Conservation (phyloP, 23 tunicate genomes). For the Diplosoma virens region DNA sequence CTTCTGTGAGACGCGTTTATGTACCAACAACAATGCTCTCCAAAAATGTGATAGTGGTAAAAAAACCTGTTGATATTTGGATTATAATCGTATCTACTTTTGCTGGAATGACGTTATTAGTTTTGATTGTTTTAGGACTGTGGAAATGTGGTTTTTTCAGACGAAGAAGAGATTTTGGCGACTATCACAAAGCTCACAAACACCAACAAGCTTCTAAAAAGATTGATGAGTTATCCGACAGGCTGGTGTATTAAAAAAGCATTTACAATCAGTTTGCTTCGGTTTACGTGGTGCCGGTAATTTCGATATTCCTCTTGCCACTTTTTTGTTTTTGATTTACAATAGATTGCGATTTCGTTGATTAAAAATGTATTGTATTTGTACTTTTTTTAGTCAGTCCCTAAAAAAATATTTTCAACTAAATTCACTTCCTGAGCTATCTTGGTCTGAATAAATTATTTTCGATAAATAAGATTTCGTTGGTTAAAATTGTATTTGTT, state of each 20-base stretch:
- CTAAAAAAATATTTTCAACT: no score
- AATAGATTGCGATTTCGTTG: no score
- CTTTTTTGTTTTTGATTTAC: no score
- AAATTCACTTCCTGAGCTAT: no score
- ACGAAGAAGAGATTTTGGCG: slow-evolving; percentile 76
- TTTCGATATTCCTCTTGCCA: no score
- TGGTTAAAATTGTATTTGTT: no score
- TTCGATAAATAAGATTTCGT: no score
- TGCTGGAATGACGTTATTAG: slow-evolving; percentile 78
- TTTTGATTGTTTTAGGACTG: slow-evolving; percentile 61
- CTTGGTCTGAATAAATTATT: no score
- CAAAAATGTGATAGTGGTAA: slow-evolving; percentile 30
- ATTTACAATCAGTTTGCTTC: background rate
- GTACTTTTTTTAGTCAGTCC: no score
- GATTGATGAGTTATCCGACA: slow-evolving; percentile 58
- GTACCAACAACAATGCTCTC: slow-evolving; percentile 57
- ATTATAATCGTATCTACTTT: slow-evolving; percentile 59
- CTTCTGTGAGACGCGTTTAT: slow-evolving; percentile 22
- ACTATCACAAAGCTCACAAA: slow-evolving; percentile 83
- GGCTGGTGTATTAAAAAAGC: slow-evolving; percentile 36
- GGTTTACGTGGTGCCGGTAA: no score
- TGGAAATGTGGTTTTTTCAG: slow-evolving; percentile 95
- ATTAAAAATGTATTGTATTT: no score
- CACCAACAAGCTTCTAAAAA: slow-evolving; percentile 91
- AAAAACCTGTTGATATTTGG: slow-evolving; percentile 45